phyloP scores from a whole-genome alignment of 2,113 vertebrate genomes.

The Chamaea fasciata region DNA sequence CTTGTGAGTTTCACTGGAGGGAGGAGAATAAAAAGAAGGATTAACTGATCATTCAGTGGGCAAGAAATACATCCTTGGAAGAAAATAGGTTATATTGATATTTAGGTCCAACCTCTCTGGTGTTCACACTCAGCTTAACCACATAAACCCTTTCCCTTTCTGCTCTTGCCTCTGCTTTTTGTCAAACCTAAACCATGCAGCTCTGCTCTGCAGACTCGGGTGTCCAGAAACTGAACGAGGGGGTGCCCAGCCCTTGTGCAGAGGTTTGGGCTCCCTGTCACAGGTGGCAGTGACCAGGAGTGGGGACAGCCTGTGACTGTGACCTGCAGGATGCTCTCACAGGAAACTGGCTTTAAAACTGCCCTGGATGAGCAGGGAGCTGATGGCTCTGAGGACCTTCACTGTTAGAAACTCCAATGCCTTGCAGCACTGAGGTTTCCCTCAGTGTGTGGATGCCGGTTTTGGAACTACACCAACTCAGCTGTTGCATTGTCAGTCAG shows the following conservation, averaged over 20 bases:
- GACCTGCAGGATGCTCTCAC: background rate
- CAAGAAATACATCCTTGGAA: conserved; percentile 13
- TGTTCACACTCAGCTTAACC: background rate
- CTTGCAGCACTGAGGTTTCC: background rate
- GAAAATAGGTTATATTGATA: background rate
- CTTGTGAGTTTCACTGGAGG: background rate
- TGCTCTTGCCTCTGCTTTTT: background rate
- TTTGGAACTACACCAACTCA: background rate
- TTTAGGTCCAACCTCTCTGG: background rate
- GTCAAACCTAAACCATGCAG: background rate
- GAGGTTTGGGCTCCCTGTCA: background rate
- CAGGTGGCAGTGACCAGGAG: background rate
- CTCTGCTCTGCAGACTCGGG: background rate
- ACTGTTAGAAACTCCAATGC: rapidly evolving
- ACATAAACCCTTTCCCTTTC: background rate
- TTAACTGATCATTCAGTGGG: conserved; percentile 11
- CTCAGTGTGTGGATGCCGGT: rapidly evolving
- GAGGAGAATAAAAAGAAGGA: conserved; percentile 22
- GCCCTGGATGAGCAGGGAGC: background rate
- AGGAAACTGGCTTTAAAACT: background rate
- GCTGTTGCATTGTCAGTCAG: rapidly evolving
- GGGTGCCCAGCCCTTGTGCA: background rate
- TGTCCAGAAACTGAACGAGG: rapidly evolving
- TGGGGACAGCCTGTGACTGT: background rate
- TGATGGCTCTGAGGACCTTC: background rate